A percentile compares a stretch with the other conserved stretches of the same genome.
Conservation (phyloP, 2,113 vertebrate species). For the Elaphurus davidianus region DNA sequence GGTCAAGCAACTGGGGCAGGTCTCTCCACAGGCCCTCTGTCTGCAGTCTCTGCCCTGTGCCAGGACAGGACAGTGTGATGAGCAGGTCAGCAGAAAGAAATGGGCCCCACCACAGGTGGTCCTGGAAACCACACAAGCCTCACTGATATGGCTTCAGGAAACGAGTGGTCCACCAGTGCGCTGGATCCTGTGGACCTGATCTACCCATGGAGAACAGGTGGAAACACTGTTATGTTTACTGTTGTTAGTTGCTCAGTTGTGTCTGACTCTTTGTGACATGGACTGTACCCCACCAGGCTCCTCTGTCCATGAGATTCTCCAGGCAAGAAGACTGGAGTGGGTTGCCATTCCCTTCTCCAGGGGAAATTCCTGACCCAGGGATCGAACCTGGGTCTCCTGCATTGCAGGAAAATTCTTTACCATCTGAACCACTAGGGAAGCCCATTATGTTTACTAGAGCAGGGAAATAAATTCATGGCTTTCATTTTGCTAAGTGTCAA, state of each 20-base stretch:
- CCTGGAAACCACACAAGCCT: rapidly evolving
- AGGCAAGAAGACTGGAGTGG: neutral
- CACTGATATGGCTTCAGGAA: neutral
- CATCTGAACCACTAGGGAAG: neutral
- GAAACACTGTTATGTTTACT: neutral
- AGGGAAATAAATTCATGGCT: neutral
- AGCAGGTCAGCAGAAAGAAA: neutral
- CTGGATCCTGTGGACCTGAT: neutral
- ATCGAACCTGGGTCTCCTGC: neutral
- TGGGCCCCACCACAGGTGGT: rapidly evolving
- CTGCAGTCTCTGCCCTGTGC: rapidly evolving
- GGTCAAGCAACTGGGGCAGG: no score
- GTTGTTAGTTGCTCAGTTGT: neutral
- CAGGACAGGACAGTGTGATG: rapidly evolving
- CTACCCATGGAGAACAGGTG: no score
- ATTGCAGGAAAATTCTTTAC: neutral
- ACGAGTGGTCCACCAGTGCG: rapidly evolving
- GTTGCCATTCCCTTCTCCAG: neutral
- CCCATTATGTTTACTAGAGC: neutral
- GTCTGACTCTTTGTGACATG: neutral
- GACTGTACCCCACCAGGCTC: neutral
- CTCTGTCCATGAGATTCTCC: neutral
- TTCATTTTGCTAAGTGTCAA: neutral
- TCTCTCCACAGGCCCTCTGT: rapidly evolving
- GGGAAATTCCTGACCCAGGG: neutral